phyloP scores from a whole-genome alignment of 2,113 vertebrate genomes.

The Spheniscus mendiculus region DNA sequence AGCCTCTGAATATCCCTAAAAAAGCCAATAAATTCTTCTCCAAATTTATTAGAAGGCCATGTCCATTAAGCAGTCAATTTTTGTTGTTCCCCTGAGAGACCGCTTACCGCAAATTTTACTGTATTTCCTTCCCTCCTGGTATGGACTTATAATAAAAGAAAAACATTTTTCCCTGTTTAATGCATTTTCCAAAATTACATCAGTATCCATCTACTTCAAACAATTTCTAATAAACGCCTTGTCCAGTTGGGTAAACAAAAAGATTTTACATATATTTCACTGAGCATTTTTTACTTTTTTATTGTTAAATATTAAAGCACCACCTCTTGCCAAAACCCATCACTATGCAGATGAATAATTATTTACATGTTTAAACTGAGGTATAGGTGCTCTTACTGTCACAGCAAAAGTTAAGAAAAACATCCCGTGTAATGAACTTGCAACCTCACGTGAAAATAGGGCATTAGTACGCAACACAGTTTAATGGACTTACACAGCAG shows the following conservation, averaged over 20 bases:
- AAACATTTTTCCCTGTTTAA: slow-evolving; percentile 42
- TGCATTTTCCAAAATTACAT: slow-evolving; percentile 53
- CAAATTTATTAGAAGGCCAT: neutral
- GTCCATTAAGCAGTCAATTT: neutral
- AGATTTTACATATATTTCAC: slow-evolving; percentile 24
- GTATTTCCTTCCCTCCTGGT: slow-evolving; percentile 45
- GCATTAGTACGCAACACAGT: neutral
- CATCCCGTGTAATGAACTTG: neutral
- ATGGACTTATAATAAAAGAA: slow-evolving; percentile 60
- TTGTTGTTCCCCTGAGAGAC: slow-evolving; percentile 1
- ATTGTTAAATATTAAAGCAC: neutral
- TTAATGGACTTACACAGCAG: neutral
- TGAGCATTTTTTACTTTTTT: neutral
- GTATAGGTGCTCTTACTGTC: neutral
- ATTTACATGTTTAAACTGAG: neutral
- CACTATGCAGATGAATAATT: neutral
- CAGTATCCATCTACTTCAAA: slow-evolving; percentile 37
- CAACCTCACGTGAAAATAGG: neutral
- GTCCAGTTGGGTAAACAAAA: slow-evolving; percentile 61
- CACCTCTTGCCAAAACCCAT: neutral
- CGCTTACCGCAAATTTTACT: slow-evolving; percentile 22
- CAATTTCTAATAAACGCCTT: slow-evolving; percentile 28
- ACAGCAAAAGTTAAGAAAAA: neutral
- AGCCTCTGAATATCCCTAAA: neutral
- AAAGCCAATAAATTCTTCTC: neutral